Evolutionary conservation across 1,140 invertebrate species (phyloP).

Genomic region (Plodia interpunctella): DNA sequence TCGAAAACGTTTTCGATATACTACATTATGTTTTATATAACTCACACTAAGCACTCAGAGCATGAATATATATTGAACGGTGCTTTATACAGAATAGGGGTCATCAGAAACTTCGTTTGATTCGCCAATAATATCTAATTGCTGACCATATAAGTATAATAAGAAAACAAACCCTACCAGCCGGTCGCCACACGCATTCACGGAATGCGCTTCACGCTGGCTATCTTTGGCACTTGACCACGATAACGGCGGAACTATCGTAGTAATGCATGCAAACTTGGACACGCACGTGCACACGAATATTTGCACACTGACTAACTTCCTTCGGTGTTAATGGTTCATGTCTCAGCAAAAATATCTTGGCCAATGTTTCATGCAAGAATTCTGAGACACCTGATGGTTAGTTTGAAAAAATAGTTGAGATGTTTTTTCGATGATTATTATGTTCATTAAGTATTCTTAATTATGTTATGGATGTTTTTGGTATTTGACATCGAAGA

Average conservation of each 20-base stretch:
- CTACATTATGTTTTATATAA: no score
- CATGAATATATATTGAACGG: no score
- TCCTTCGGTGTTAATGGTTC: neutral
- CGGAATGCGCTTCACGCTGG: neutral
- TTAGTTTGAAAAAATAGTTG: neutral
- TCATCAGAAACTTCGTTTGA: no score
- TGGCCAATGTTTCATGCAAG: neutral
- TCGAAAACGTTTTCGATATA: no score
- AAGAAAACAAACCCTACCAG: neutral
- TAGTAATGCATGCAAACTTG: constrained; percentile 3
- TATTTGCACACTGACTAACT: neutral
- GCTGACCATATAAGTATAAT: neutral
- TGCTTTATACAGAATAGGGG: no score
- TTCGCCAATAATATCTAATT: neutral
- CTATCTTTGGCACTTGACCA: constrained; percentile 5
- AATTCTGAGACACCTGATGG: neutral
- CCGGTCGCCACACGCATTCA: neutral
- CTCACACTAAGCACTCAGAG: no score
- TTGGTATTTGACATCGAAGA: no score
- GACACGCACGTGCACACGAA: neutral
- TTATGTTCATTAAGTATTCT: neutral
- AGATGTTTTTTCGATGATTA: no score
- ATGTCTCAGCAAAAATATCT: neutral
- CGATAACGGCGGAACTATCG: constrained; percentile 5
- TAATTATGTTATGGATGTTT: neutral